Evolutionary conservation across 2,888 invertebrate species (phyloP), one percentile per base, ranked within the genome.

Genomic region (Micropterix aruncella): DNA sequence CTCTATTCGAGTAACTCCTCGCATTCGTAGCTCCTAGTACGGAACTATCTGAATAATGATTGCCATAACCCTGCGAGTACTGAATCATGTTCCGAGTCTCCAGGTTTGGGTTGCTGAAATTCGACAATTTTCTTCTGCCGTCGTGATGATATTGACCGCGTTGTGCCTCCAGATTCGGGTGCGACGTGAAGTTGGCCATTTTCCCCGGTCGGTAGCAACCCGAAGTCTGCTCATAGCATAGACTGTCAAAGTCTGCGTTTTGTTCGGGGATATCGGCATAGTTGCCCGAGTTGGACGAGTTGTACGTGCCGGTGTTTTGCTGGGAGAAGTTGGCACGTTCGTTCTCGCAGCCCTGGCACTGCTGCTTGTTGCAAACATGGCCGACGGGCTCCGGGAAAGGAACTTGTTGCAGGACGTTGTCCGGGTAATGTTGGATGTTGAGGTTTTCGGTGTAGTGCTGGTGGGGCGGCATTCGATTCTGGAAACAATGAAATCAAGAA

Each of bases 291-390:
- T 51, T 51, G 2, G 50, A 50, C 4, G 51, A 51, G 19, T 16
- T 58, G 57, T 19, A 53, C 40, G 27, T 55, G 43, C 37, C 60
- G 56, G 48, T 61, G 58, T 39, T 61, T 41, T 50, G 59, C 37
- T 62, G 62, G 0, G 61, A 63, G 45, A 62, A 64, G 45, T 63
- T 57, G 1, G 61, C 56, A 2, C 62, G 61, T 1, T 62, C 62
- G 46, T 62, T 61, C 48, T 63, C 63, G 47, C 62, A 62, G 41
- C 62, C 62, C 48, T 62, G 61, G 39, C 61, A 62, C 38, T 58
- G 60, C 38, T 52, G 54, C 44, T 61, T 60, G 48, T 58, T 62
- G 27, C 61, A 61, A 46, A 60, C 61, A 41, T 61, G 59, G 45
- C 55, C 57, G 47, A 59, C 60, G 9, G 41, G 14, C 18, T 45